Base-by-base conservation (phyloP, 2,888 invertebrate genomes). In the Drosophila kanekoi region DNA sequence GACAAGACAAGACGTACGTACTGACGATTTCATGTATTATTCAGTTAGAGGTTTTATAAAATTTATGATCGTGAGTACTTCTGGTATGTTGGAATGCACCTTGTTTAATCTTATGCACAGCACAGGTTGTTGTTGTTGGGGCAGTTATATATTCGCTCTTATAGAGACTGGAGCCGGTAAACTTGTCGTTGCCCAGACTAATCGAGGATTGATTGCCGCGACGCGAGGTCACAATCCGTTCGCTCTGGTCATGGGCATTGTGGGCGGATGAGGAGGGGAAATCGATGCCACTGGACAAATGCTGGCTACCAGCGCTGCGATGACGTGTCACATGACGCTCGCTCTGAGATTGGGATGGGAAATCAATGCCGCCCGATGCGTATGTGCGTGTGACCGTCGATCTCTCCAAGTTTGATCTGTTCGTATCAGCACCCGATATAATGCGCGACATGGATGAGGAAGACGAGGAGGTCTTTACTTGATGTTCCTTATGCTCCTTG, bases 61-160 rank as follows among this genome's bases (percentile, higher is more conserved):
- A 97, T 91, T 96, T 96, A 92, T 97, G 97, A 89, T 96, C 95
- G 79, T 95, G 96, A 11, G 97, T 96, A 91, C 97, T 96, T 72
- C 97, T 94, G 28, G 96, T 96, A 89, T 97, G 97, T 92, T 96
- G 96, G 92, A 95, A 97, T 16, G 96, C 96, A 61, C 96, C 95
- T 61, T 96, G 95, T 40, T 95, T 94, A 87, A 97, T 96, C 58
- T 97, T 94, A 72, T 96, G 93, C 35, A 96, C 94, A 37, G 96
- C 97, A 91, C 97, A 97, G 1, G 96, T 95, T 54, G 96, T 96
- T 32, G 93, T 96, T 33, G 93, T 92, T 76, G 95, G 95, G 54
- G 94, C 94, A 0, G 95, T 94, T 14, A 95, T 94, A 89, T 94
- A 97, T 91, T 97, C 97, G 78, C 95, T 96, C 90, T 96, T 96